phyloP scores from a whole-genome alignment of 2,113 vertebrate genomes.

The Sinocyclocheilus anophthalmus region DNA sequence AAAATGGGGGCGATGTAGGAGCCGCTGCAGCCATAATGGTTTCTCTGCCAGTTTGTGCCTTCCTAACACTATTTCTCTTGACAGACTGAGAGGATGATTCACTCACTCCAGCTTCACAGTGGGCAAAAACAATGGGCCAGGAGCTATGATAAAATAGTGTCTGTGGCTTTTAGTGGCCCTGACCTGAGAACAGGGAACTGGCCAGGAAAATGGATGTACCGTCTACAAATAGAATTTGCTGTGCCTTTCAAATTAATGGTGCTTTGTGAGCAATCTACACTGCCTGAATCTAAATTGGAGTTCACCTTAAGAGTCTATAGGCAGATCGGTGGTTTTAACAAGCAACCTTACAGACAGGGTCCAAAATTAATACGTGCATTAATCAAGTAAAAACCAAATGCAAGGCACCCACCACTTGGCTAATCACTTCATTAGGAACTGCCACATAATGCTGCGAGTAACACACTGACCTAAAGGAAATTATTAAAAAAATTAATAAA shows the following conservation, averaged over 20 bases:
- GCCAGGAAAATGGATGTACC: conserved; percentile 24
- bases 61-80: conserved; percentile 30
- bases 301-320: conserved; percentile 14
- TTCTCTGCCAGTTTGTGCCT: conserved; percentile 30
- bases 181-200: conserved; percentile 9
- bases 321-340: conserved; percentile 2
- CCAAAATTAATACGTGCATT: not conserved
- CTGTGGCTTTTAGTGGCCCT: conserved; percentile 1
- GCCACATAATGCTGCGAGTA: not conserved
- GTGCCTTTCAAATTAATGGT: conserved; percentile 25
- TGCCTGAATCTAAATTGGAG: not conserved
- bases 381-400: not conserved
- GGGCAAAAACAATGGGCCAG: conserved; percentile 14
- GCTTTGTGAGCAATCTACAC: conserved; percentile 18
- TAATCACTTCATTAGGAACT: not conserved
- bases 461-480: not conserved
- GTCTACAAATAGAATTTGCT: conserved; percentile 26
- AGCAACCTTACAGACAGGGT: not conserved
- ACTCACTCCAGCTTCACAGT: conserved; percentile 22
- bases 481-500: not conserved
- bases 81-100: conserved; percentile 44
- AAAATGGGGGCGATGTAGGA: conserved; percentile 22
- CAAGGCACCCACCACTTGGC: not conserved
- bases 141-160: conserved; percentile 18
- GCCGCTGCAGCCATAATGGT: conserved; percentile 5